Conservation (phyloP, 23 tunicate genomes). For the Clavelina lepadiformis region DNA sequence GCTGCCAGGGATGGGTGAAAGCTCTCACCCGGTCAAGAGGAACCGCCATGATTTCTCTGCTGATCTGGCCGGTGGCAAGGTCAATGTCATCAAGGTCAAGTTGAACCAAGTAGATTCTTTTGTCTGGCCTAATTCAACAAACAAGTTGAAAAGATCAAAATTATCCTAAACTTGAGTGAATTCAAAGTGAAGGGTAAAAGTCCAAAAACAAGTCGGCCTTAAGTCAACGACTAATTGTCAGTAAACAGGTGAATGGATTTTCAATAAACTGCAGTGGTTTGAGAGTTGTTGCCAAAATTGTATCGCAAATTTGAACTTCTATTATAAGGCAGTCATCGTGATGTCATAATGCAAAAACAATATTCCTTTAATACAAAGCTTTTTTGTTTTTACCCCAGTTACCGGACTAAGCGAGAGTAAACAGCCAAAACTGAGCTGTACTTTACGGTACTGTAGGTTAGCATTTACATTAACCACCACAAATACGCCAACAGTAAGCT, state of each 20-base stretch:
- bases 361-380: conserved; percentile 1
- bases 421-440: too few species aligned
- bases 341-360: neutral
- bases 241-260: neutral
- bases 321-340: too few species aligned
- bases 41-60: conserved; percentile 32
- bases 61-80: conserved; percentile 3
- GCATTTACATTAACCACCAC: too few species aligned
- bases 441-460: too few species aligned
- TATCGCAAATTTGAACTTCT: too few species aligned
- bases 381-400: too few species aligned
- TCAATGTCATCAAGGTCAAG: conserved; percentile 54
- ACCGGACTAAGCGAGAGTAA: too few species aligned
- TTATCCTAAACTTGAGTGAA: neutral
- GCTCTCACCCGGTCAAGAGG: conserved; percentile 53
- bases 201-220: too few species aligned
- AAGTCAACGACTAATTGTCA: too few species aligned
- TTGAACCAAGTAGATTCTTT: conserved; percentile 16
- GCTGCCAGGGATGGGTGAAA: conserved; percentile 60
- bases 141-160: neutral
- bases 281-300: too few species aligned
- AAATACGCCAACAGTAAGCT: too few species aligned
- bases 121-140: conserved; percentile 34
- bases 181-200: neutral
- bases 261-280: neutral